phyloP scores from a whole-genome alignment of 2,888 invertebrate species.

The Diarsia dahlii region DNA sequence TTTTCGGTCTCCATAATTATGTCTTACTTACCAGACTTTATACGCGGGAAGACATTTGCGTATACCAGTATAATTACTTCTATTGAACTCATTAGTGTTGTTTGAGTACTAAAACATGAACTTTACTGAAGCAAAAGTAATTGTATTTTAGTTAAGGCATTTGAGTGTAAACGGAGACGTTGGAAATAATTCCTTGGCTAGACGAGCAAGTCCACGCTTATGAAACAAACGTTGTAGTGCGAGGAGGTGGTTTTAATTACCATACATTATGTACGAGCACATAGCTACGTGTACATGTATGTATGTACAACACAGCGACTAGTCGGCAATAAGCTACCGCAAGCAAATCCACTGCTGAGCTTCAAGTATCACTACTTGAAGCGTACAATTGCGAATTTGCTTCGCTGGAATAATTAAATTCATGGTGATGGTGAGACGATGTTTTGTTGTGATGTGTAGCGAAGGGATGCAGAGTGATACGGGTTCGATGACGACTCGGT shows the following conservation, averaged over 20 bases:
- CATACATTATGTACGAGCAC: slow-evolving; percentile 30
- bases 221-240: slow-evolving; percentile 19
- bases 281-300: too few species aligned
- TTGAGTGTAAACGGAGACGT: slow-evolving; percentile 4
- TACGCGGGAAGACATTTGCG: slow-evolving; percentile 2
- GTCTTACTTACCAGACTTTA: slow-evolving; percentile 15
- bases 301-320: slow-evolving; percentile 13
- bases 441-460: neutral
- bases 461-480: neutral
- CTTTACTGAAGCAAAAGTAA: neutral
- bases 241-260: slow-evolving; percentile 41
- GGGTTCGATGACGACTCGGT: neutral
- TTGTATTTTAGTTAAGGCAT: neutral
- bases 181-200: slow-evolving; percentile 21
- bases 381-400: neutral
- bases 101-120: slow-evolving; percentile 2
- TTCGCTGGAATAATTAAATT: slow-evolving; percentile 60
- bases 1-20: slow-evolving; percentile 13
- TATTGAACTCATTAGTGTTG: slow-evolving; percentile 18
- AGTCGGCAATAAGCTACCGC: slow-evolving; percentile 36
- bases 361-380: slow-evolving; percentile 21
- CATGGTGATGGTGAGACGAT: slow-evolving; percentile 1
- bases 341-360: slow-evolving; percentile 31
- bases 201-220: slow-evolving; percentile 2
- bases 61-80: slow-evolving; percentile 9